These are phyloP conservation scores for Orius laevigatus DNA, from an alignment of 1,140 invertebrate species.

Conservation along the genomic window DNA sequence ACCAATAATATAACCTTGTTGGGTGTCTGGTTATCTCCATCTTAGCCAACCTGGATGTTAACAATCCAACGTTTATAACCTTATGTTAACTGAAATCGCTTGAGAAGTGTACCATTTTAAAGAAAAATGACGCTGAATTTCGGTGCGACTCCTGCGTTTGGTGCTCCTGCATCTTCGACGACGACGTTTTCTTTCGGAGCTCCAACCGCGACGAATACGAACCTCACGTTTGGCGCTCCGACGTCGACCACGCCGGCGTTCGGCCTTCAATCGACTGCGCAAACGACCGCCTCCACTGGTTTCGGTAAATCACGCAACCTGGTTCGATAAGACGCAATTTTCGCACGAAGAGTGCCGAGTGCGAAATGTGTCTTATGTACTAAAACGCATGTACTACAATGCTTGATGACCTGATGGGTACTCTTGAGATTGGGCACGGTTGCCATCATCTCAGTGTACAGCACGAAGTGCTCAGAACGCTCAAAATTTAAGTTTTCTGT, in stretches of 20 bases:
- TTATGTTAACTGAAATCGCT: too few relatives aligned
- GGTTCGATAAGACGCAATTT: too few relatives aligned
- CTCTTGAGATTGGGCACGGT: conserved; percentile 17
- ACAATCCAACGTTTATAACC: too few relatives aligned
- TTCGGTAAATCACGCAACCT: conserved; percentile 23
- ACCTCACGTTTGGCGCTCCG: conserved; percentile 22
- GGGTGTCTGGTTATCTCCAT: too few relatives aligned
- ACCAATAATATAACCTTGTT: too few relatives aligned
- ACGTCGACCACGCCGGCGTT: conserved; percentile 20
- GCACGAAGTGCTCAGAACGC: conserved; percentile 26
- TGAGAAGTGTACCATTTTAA: neutral
- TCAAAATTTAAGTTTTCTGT: conserved; percentile 26
- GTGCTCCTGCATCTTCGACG: conserved; percentile 24
- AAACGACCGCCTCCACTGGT: conserved; percentile 25
- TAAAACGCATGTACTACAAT: neutral
- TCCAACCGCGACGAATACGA: conserved; percentile 17
- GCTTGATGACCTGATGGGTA: conserved; percentile 3
- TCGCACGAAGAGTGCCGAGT: too few relatives aligned
- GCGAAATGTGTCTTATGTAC: too few relatives aligned
- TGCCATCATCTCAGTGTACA: conserved; percentile 16
- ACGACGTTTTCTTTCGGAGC: conserved; percentile 27
- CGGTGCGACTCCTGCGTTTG: conserved; percentile 22
- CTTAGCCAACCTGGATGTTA: too few relatives aligned
- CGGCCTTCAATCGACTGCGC: conserved; percentile 27
- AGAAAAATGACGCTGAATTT: conserved; percentile 16